Conservation (phyloP, 2,797 vertebrate species). For the Anguilla pacifica region DNA sequence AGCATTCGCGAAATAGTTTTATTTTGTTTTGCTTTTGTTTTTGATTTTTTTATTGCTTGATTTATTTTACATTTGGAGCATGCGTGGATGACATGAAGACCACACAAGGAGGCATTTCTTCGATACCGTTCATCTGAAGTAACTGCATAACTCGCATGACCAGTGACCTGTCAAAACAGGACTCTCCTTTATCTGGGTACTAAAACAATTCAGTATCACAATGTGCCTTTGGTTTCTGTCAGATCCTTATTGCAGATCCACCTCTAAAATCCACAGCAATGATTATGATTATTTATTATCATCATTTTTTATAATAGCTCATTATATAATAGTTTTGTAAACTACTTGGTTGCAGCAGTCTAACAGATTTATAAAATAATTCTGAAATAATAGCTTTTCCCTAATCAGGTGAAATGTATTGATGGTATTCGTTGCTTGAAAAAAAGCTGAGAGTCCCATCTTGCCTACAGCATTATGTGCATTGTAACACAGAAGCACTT, state of each 20-base stretch:
- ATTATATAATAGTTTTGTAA: background rate
- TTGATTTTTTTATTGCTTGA: background rate
- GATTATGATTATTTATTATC: background rate
- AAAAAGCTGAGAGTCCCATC: background rate
- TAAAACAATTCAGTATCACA: background rate
- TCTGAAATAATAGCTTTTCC: background rate
- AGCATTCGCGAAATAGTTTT: background rate
- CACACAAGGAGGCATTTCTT: background rate
- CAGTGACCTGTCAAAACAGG: constrained; percentile 16
- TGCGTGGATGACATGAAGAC: constrained; percentile 17
- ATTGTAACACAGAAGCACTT: background rate
- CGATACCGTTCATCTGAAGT: constrained; percentile 29
- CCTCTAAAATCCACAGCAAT: background rate
- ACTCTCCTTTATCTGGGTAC: background rate
- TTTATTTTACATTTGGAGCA: background rate
- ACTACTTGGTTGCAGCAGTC: background rate
- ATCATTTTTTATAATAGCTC: no score
- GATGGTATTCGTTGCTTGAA: background rate
- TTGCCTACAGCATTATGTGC: background rate
- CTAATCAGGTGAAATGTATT: background rate
- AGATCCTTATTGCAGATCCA: background rate
- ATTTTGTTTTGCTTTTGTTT: constrained; percentile 23
- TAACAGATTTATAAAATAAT: background rate
- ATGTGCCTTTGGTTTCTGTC: background rate
- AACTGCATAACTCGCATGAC: constrained; percentile 38